These are phyloP conservation scores for Moxostoma hubbsi DNA, from an alignment of 2,797 vertebrate genomes.

Conservation along the genomic window DNA sequence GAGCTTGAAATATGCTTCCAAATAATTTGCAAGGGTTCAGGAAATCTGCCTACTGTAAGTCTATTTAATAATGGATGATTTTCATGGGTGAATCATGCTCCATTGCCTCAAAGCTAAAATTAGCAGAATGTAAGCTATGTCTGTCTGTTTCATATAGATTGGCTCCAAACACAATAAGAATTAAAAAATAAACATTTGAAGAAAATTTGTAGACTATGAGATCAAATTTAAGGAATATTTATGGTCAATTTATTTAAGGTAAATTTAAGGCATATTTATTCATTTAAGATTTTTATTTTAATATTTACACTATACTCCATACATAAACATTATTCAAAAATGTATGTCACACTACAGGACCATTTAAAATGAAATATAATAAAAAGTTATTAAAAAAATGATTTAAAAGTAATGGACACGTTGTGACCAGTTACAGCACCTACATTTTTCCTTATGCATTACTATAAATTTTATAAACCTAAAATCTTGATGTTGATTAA, in stretches of 20 bases:
- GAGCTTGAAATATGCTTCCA: conserved; percentile 45
- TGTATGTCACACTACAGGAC: neutral
- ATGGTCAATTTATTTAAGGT: too few relatives aligned
- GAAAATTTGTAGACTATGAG: neutral
- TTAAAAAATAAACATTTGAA: neutral
- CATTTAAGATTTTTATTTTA: neutral
- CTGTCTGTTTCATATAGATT: neutral
- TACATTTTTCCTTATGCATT: too few relatives aligned
- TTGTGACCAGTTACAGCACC: too few relatives aligned
- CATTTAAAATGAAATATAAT: too few relatives aligned
- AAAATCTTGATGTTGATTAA: too few relatives aligned
- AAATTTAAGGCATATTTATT: conserved; percentile 14
- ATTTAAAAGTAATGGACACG: too few relatives aligned
- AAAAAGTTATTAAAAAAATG: too few relatives aligned
- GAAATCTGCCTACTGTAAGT: conserved; percentile 63
- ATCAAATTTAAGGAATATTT: neutral
- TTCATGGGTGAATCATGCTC: conserved; percentile 47
- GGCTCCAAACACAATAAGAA: conserved; percentile 38
- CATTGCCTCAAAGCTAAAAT: conserved; percentile 50
- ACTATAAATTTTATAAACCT: too few relatives aligned
- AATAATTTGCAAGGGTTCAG: conserved; percentile 61
- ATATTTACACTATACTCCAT: neutral
- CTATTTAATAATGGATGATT: conserved; percentile 71
- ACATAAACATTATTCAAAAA: too few relatives aligned
- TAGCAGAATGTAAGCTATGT: conserved; percentile 24